Evolutionary conservation across 2,888 invertebrate species (phyloP), one percentile per base, ranked within the genome.

Genomic region (Carpatolechia fugitivella): DNA sequence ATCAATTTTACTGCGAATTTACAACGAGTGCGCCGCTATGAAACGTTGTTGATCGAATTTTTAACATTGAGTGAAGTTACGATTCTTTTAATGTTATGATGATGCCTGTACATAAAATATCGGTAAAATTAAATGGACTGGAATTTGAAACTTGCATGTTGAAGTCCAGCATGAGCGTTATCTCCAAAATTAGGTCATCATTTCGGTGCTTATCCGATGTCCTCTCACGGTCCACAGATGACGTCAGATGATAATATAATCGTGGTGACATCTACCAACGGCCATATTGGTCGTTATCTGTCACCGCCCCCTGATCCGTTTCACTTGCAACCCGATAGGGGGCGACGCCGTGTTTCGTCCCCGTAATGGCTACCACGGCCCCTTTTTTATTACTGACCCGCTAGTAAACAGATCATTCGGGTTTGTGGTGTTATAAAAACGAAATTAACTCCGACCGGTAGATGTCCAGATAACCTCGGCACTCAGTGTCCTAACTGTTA

Each of bases 381-480:
- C 85, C 81, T 78, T 86, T 86, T 90, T 90, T 90, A 90, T 87
- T 87, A 89, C 89, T 87, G 85, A 84, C 85, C 89, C 88, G 88
- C 89, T 86, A 90, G 89, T 90, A 90, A 89, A 90, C 89, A 90
- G 89, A 89, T 89, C 89, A 89, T 90, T 89, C 87, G 84, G 87
- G 85, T 88, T 89, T 89, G 89, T 89, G 89, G 87, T 89, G 89
- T 82, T 88, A 89, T 90, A 90, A 90, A 90, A 90, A 88, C 85
- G 82, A 84, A 90, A 90, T 89, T 89, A 89, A 88, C 85, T 85
- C 79, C 75, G 82, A 73, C 79, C 80, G 78, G 84, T 85, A 76
- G 77, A 86, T 84, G 85, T 75, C 80, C 84, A 83, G 83, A 83
- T 82, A 85, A 80, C 76, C 78, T 78, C 76, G 78, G 76, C 71